A percentile compares a stretch with the other conserved stretches of the same genome.
Evolutionary conservation across 2,797 vertebrate genomes (phyloP).

Genomic region (Pipistrellus kuhlii): DNA sequence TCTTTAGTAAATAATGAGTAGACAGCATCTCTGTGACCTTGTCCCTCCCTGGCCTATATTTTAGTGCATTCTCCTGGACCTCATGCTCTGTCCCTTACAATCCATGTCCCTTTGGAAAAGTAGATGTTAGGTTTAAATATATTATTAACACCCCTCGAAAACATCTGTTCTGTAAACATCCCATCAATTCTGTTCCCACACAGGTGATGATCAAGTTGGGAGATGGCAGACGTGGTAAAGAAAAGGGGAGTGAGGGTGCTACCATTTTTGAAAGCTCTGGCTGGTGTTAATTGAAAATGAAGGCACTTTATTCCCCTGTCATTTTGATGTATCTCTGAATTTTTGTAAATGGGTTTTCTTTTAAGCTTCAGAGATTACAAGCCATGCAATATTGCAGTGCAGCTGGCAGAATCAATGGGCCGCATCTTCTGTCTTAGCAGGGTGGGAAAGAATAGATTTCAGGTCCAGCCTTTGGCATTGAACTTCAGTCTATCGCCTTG

Average conservation of each 20-base stretch:
- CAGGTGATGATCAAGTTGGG: slow-evolving; percentile 28
- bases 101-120: slow-evolving; percentile 64
- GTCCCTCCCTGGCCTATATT: slow-evolving; percentile 48
- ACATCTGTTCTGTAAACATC: slow-evolving; percentile 61
- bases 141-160: slow-evolving; percentile 54
- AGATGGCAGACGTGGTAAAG: slow-evolving; percentile 41
- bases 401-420: slow-evolving; percentile 75
- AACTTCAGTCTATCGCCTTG: slow-evolving; percentile 64
- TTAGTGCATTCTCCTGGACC: slow-evolving; percentile 52
- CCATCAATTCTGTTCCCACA: slow-evolving; percentile 68
- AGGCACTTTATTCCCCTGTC: slow-evolving; percentile 72
- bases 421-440: slow-evolving; percentile 67
- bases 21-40: not conserved
- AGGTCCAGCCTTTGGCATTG: slow-evolving; percentile 51
- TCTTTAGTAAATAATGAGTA: slow-evolving; percentile 37
- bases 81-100: slow-evolving; percentile 69
- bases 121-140: slow-evolving; percentile 60
- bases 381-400: slow-evolving; percentile 70
- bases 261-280: slow-evolving; percentile 63
- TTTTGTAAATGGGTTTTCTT: slow-evolving; percentile 79
- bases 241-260: slow-evolving; percentile 57
- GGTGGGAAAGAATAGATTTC: slow-evolving; percentile 72
- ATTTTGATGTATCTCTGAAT: slow-evolving; percentile 82
- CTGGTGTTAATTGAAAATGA: slow-evolving; percentile 78
- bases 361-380: slow-evolving; percentile 72